phyloP scores from a whole-genome alignment of 2,888 invertebrate genomes.

The Diaprepes abbreviatus region DNA sequence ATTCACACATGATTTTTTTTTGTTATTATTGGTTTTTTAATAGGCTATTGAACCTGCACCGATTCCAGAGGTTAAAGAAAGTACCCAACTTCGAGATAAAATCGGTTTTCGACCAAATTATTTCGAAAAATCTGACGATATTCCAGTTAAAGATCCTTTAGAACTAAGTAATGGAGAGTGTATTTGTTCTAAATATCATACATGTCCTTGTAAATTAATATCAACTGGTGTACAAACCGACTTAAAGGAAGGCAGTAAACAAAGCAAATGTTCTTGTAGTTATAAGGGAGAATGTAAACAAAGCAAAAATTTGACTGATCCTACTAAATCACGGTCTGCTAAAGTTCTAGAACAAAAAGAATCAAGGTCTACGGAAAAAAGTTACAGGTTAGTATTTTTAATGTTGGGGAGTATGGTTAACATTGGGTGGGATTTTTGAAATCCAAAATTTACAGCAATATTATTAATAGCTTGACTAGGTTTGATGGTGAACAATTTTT shows the following conservation, averaged over 20 bases:
- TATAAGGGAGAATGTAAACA: neutral
- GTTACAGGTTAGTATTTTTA: neutral
- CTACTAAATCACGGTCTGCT: neutral
- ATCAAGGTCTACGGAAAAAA: neutral
- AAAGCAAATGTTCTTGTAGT: neutral
- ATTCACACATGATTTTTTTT: too few relatives aligned
- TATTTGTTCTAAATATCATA: conserved; percentile 22
- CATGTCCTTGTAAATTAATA: conserved; percentile 29
- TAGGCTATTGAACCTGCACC: conserved; percentile 22
- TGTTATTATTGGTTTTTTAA: too few relatives aligned
- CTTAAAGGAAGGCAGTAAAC: neutral
- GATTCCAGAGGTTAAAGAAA: conserved; percentile 30
- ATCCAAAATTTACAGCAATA: too few relatives aligned
- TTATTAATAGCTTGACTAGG: too few relatives aligned
- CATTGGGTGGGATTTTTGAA: too few relatives aligned
- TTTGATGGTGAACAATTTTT: too few relatives aligned
- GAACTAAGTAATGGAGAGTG: conserved; percentile 31
- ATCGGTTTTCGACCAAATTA: conserved; percentile 30
- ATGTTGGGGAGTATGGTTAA: too few relatives aligned
- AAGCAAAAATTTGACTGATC: neutral
- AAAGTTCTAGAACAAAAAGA: neutral
- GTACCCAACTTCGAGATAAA: conserved; percentile 45
- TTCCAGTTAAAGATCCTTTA: conserved; percentile 14
- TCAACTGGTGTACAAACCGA: conserved; percentile 19
- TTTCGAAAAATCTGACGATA: conserved; percentile 1